phyloP scores from a whole-genome alignment of 2,113 vertebrate species.

The Osmerus eperlanus region DNA sequence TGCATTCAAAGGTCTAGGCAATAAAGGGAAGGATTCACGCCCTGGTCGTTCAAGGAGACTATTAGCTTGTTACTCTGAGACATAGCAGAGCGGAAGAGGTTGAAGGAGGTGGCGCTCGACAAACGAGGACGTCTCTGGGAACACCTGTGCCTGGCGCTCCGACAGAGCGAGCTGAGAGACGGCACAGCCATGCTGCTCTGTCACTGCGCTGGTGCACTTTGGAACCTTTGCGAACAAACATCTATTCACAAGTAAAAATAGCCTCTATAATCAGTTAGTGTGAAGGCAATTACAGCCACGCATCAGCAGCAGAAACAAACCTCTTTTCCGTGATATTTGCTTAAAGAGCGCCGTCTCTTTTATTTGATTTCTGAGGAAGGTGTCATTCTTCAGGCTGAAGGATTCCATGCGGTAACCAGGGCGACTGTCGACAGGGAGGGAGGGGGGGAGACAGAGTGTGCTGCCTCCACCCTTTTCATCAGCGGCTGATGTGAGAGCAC shows the following conservation, averaged over 20 bases:
- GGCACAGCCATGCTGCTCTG: background rate
- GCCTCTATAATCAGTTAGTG: constrained; percentile 22
- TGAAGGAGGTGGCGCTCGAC: background rate
- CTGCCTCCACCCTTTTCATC: constrained; percentile 7
- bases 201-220: constrained; percentile 1
- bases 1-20: background rate
- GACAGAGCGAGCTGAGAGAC: background rate
- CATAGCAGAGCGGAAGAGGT: background rate
- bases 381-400: constrained; percentile 21
- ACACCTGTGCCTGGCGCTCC: constrained; percentile 14
- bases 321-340: background rate
- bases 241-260: constrained; percentile 27
- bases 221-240: background rate
- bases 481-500: background rate
- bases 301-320: constrained; percentile 2
- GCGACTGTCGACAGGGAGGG: constrained; percentile 21
- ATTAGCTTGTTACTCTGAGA: too few species aligned
- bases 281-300: constrained; percentile 12
- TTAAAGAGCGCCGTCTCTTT: background rate
- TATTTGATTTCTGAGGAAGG: background rate
- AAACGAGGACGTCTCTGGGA: constrained; percentile 22
- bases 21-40: too few species aligned
- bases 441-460: constrained; percentile 8
- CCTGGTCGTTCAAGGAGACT: too few species aligned
- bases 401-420: constrained; percentile 24